A percentile compares a stretch with the other conserved stretches of the same genome.
These are phyloP conservation scores for Rhagonycha lutea DNA, from an alignment of 2,888 invertebrate genomes.

Conservation along the genomic window DNA sequence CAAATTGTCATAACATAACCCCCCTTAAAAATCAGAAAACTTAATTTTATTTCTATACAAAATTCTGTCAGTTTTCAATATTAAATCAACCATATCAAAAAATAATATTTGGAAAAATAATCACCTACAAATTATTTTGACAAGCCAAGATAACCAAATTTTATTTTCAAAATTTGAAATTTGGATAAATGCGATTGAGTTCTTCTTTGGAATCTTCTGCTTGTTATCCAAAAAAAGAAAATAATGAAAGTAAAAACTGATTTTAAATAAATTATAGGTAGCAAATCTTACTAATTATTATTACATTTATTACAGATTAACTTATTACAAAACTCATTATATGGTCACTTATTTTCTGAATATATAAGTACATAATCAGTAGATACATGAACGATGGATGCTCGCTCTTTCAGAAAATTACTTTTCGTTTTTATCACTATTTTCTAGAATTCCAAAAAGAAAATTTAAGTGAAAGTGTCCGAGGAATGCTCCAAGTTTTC, in stretches of 20 bases:
- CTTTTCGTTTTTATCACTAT: neutral
- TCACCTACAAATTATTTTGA: too few relatives aligned
- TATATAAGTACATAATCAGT: neutral
- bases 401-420: neutral
- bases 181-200: neutral
- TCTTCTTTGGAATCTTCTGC: neutral
- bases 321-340: neutral
- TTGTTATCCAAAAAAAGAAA: neutral
- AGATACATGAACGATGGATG: neutral
- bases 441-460: neutral
- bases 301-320: neutral
- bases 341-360: neutral
- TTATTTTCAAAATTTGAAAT: neutral
- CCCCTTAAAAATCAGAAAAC: too few relatives aligned
- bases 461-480: neutral
- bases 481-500: neutral
- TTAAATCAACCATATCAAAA: too few relatives aligned
- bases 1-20: too few relatives aligned
- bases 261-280: neutral
- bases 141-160: too few relatives aligned
- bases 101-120: too few relatives aligned
- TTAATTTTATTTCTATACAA: too few relatives aligned
- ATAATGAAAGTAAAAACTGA: neutral
- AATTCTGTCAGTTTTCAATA: too few relatives aligned
- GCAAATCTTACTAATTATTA: neutral